Evolutionary conservation across 2,888 invertebrate species (phyloP).

Genomic region (Hemithea aestivaria): DNA sequence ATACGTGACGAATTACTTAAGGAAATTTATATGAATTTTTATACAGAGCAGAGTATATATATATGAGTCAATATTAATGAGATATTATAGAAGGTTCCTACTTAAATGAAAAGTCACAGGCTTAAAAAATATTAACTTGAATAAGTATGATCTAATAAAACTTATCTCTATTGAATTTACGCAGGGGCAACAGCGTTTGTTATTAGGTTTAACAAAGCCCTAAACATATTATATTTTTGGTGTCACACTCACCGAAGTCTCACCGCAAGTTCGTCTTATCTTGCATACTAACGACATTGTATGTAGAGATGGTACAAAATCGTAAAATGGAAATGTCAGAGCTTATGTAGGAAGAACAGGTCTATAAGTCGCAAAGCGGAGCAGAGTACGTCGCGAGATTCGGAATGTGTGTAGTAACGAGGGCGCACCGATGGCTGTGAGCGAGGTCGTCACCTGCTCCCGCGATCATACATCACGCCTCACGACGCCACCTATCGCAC

Average conservation of each 20-base stretch:
- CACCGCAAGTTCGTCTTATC: background rate
- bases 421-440: constrained; percentile 41
- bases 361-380: constrained; percentile 10
- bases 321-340: constrained; percentile 55
- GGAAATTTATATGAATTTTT: constrained; percentile 3
- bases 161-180: too few relatives aligned
- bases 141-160: too few relatives aligned
- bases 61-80: too few relatives aligned
- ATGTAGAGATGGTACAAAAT: constrained; percentile 45
- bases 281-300: constrained; percentile 10
- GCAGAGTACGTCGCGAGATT: constrained; percentile 43
- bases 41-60: too few relatives aligned
- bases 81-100: too few relatives aligned
- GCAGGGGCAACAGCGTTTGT: too few relatives aligned
- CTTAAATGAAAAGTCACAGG: too few relatives aligned
- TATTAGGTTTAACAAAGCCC: too few relatives aligned
- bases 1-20: constrained; percentile 1
- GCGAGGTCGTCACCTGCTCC: constrained; percentile 45
- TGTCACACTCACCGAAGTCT: too few relatives aligned
- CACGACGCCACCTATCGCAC: constrained; percentile 33
- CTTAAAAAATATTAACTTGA: too few relatives aligned
- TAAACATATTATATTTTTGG: too few relatives aligned
- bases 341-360: constrained; percentile 18
- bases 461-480: constrained; percentile 43
- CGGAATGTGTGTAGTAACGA: constrained; percentile 55